Evolutionary conservation across 2,113 vertebrate species (phyloP).

Genomic region (Lutjanus erythropterus): DNA sequence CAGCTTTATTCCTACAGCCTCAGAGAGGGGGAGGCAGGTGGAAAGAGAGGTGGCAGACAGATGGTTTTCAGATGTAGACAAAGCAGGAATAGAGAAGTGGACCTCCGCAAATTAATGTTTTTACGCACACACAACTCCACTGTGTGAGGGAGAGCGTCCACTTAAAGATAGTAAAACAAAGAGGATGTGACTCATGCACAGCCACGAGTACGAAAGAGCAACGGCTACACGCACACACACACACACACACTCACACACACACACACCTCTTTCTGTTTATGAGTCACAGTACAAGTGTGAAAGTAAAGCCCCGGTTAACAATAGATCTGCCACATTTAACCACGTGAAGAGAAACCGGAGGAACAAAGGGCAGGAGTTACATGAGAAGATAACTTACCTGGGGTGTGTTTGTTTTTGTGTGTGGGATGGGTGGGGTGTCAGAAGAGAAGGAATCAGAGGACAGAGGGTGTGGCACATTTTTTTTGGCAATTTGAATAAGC

Average conservation of each 20-base stretch:
- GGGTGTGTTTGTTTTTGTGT: slow-evolving; percentile 44
- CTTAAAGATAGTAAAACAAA: slow-evolving; percentile 45
- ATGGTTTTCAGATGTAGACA: background rate
- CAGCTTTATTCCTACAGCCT: background rate
- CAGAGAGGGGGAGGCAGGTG: background rate
- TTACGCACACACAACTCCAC: background rate
- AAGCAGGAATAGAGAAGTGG: slow-evolving; percentile 47
- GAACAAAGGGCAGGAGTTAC: slow-evolving; percentile 28
- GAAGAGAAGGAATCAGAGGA: background rate
- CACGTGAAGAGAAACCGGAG: slow-evolving; percentile 6
- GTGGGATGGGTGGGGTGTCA: slow-evolving; percentile 43
- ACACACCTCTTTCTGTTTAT: slow-evolving; percentile 40
- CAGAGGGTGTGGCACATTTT: slow-evolving; percentile 35
- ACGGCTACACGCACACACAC: slow-evolving; percentile 4
- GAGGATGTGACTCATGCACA: slow-evolving; percentile 59
- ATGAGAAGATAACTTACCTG: background rate
- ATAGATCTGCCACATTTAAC: background rate
- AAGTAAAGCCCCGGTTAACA: slow-evolving; percentile 29
- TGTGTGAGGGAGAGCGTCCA: slow-evolving; percentile 8
- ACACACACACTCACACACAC: slow-evolving; percentile 8
- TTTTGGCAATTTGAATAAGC: background rate
- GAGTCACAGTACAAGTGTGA: slow-evolving; percentile 54
- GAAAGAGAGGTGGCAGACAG: background rate
- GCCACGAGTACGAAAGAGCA: slow-evolving; percentile 21
- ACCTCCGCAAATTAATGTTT: background rate